phyloP scores from a whole-genome alignment of 2,888 invertebrate genomes.

The Lasioglossum lativentre region DNA sequence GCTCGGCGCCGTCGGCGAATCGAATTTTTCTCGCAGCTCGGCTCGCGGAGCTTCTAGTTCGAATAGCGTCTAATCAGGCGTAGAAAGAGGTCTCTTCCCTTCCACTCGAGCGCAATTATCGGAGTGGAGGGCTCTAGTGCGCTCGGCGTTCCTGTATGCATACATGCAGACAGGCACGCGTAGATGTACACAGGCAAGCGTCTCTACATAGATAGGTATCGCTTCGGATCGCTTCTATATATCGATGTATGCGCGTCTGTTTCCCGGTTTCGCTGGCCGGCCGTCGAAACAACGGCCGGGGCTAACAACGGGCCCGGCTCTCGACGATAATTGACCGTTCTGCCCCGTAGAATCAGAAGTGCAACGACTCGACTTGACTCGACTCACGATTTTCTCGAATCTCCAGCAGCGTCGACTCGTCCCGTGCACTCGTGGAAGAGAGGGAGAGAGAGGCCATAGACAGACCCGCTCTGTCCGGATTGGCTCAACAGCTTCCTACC shows the following conservation, averaged over 20 bases:
- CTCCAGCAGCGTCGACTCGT: slow-evolving; percentile 38
- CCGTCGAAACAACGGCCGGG: background rate
- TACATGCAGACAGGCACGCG: background rate
- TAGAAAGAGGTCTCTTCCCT: slow-evolving; percentile 17
- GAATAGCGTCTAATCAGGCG: slow-evolving; percentile 28
- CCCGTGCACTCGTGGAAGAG: slow-evolving; percentile 10
- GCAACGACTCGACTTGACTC: slow-evolving; percentile 47
- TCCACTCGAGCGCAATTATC: slow-evolving; percentile 43
- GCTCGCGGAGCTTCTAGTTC: background rate
- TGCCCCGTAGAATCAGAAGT: slow-evolving; percentile 17
- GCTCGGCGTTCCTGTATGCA: background rate
- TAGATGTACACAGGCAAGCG: background rate
- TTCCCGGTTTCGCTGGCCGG: background rate
- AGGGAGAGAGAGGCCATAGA: background rate
- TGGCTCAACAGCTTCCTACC: slow-evolving; percentile 11
- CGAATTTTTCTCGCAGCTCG: background rate
- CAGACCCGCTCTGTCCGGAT: background rate
- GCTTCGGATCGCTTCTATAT: background rate
- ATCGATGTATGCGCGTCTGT: background rate
- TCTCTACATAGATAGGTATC: background rate
- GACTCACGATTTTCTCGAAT: slow-evolving; percentile 41
- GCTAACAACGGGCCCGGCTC: background rate
- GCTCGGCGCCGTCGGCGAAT: background rate
- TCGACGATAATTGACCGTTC: slow-evolving; percentile 12
- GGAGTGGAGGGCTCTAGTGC: slow-evolving; percentile 14